Percentiles rank a stretch among this genome's conserved stretches.
phyloP scores from a whole-genome alignment of 2,888 invertebrate species.

The Agonopterix arenella region DNA sequence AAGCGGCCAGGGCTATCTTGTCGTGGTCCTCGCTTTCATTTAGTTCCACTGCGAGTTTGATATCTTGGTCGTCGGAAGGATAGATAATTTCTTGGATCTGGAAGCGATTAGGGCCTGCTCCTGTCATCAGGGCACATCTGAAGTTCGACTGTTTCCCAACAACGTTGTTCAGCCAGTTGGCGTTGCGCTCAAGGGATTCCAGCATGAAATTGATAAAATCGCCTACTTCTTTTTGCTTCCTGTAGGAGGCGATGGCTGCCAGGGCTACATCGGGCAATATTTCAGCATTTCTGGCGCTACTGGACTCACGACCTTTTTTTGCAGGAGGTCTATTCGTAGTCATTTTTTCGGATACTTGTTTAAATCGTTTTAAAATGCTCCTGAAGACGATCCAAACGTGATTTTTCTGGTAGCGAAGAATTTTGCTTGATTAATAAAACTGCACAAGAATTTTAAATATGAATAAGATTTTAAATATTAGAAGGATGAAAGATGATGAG shows the following conservation, averaged over 20 bases:
- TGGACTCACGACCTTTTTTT: constrained; percentile 29
- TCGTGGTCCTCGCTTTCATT: constrained; percentile 60
- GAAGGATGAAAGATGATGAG: background rate
- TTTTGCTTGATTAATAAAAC: constrained; percentile 34
- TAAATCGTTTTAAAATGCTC: background rate
- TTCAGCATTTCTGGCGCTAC: constrained; percentile 27
- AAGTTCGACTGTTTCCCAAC: constrained; percentile 51
- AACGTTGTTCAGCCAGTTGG: constrained; percentile 52
- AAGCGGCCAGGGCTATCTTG: constrained; percentile 58
- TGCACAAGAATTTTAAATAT: background rate
- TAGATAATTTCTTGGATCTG: constrained; percentile 60
- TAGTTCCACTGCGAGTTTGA: constrained; percentile 57
- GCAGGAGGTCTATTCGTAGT: constrained; percentile 29
- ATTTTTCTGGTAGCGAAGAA: constrained; percentile 35
- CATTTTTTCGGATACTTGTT: constrained; percentile 23
- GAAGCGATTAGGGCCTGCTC: constrained; percentile 62
- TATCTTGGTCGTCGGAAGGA: constrained; percentile 39
- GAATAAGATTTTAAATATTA: background rate
- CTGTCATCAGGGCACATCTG: constrained; percentile 54
- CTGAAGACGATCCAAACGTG: background rate
- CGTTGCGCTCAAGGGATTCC: constrained; percentile 49
- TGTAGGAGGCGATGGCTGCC: constrained; percentile 57
- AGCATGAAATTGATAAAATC: constrained; percentile 58
- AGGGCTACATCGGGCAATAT: constrained; percentile 48
- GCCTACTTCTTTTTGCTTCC: constrained; percentile 53